phyloP scores from a whole-genome alignment of 2,888 invertebrate species.

The Drosophila heteroneura region DNA sequence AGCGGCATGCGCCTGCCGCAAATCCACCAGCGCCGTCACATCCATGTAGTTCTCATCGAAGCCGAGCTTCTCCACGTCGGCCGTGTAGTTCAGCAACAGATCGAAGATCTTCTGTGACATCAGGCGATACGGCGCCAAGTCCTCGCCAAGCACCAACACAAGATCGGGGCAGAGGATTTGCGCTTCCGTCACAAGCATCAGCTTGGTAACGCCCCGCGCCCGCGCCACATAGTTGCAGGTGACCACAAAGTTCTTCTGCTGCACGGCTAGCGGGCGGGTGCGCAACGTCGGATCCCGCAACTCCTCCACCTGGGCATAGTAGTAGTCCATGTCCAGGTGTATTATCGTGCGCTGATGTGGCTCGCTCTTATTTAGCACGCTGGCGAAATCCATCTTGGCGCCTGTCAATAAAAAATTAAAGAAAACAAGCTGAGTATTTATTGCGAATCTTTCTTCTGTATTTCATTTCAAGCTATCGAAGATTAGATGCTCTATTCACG shows the following conservation, averaged over 20 bases:
- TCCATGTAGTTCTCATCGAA: conserved; percentile 95
- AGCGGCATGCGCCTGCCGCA: conserved; percentile 69
- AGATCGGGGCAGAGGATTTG: conserved; percentile 90
- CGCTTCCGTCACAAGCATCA: conserved; percentile 92
- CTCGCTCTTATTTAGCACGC: conserved; percentile 79
- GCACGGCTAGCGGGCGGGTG: conserved; percentile 90
- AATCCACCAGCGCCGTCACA: conserved; percentile 87
- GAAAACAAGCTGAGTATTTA: neutral
- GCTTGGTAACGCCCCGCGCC: conserved; percentile 90
- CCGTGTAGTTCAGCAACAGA: conserved; percentile 90
- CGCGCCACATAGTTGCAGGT: conserved; percentile 94
- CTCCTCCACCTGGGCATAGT: conserved; percentile 95
- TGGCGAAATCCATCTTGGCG: conserved; percentile 82
- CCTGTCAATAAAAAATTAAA: conserved; percentile 22
- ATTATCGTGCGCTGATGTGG: conserved; percentile 90
- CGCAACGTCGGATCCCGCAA: conserved; percentile 89
- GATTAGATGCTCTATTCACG: neutral
- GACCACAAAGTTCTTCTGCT: conserved; percentile 93
- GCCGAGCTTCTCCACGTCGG: conserved; percentile 92
- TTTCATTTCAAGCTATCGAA: neutral
- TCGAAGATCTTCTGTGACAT: conserved; percentile 92
- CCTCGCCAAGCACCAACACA: conserved; percentile 92
- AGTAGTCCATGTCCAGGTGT: conserved; percentile 93
- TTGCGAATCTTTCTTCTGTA: neutral
- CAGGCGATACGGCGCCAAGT: conserved; percentile 92